A percentile compares a stretch with the other conserved stretches of the same genome.
phyloP scores from a whole-genome alignment of 2,113 vertebrate species.

The Gobio gobio region DNA sequence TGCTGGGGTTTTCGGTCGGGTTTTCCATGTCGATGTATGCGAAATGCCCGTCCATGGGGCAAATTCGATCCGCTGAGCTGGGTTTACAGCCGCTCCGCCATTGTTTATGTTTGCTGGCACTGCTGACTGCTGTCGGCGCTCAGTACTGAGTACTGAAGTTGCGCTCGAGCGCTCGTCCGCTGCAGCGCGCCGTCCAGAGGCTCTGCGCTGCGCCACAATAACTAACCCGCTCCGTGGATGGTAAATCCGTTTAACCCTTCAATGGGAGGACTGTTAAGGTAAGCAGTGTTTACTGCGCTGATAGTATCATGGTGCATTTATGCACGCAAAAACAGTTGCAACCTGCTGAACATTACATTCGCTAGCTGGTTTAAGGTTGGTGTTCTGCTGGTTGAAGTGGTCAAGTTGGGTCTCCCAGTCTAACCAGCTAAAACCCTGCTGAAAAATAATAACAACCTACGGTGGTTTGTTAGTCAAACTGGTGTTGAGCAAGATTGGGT shows the following conservation, averaged over 20 bases:
- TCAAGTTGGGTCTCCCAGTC: not conserved
- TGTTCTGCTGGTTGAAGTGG: not conserved
- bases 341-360: not conserved
- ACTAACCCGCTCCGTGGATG: slow-evolving; percentile 62
- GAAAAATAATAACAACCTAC: not conserved
- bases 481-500: no score
- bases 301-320: no score
- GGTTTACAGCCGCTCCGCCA: slow-evolving; percentile 65
- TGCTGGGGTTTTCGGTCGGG: slow-evolving; percentile 87
- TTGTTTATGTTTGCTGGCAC: slow-evolving; percentile 59
- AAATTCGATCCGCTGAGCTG: slow-evolving; percentile 52
- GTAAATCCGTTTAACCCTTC: slow-evolving; percentile 69
- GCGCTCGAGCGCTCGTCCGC: slow-evolving; percentile 53
- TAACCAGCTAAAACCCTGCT: not conserved
- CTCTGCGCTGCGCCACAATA: slow-evolving; percentile 67
- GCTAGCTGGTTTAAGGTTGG: no score
- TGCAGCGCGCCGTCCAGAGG: slow-evolving; percentile 66
- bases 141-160: slow-evolving; percentile 63
- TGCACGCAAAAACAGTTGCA: not conserved
- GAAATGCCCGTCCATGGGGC: slow-evolving; percentile 72
- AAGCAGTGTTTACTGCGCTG: not conserved
- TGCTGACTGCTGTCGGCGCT: slow-evolving; percentile 33
- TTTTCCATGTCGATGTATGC: slow-evolving; percentile 82
- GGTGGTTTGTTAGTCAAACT: no score
- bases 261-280: slow-evolving; percentile 19